Base-by-base conservation (phyloP, 2,888 invertebrate genomes). In the Macaria notata region DNA sequence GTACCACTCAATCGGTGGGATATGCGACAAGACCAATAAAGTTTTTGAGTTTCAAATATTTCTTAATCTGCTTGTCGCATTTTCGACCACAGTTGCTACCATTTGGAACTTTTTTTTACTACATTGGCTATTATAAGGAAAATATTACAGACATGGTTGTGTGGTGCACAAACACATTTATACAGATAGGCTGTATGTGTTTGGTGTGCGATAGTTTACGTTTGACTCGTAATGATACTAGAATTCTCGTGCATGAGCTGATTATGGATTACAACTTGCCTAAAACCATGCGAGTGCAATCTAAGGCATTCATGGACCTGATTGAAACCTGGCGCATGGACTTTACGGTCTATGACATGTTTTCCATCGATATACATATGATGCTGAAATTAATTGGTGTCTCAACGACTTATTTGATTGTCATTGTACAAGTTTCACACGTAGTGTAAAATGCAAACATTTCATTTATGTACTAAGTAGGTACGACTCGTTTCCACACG, bases 301-400 rank as follows among this genome's bases (percentile, higher is more conserved):
- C 83, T 4, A 87, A 86, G 65, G 76, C 79, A 2, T 86, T 88
- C 52, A 78, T 84, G 75, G 79, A 83, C 47, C 53, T 85, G 4
- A 74, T 83, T n/a, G 79, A 84, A 31, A 76, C 81, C 0, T 86
- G 84, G 83, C 76, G 82, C 3, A 60, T 84, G 31, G 64, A 70
- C 0, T 71, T 84, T 5, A 74, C 65, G 31, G 68, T 83, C 4
- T 87, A 81, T 46, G 79, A 85, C 50, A 82, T 88, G 81, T 81
- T 86, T 61, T 73, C 79, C 3, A 74, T 88, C 2, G 83, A 88
- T 59, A 75, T 86, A 31, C 81, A 79, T 3, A 62, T 88, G 8
- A 77, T 86, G 69, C 65, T 87, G 9, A 86, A 85, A 52, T 87
- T 86, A 54, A 75, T 86, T 44, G 84, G 81, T 61, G 79, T 86